A percentile compares a stretch with the other conserved stretches of the same genome.
Conservation (phyloP, 2,797 vertebrate genomes). For the Melopsittacus undulatus region DNA sequence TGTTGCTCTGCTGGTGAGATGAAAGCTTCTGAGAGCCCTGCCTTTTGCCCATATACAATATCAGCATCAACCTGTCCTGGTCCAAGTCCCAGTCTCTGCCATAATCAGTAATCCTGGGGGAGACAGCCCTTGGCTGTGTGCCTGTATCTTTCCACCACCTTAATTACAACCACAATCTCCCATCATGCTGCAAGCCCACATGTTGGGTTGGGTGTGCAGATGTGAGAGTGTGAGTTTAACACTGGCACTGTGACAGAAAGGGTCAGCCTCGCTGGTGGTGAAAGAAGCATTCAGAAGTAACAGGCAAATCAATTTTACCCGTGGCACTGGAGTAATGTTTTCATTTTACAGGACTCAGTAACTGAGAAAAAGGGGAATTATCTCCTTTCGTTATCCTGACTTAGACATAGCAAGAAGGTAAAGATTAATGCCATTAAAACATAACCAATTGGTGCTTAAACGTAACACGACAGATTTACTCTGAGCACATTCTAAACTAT, state of each 20-base stretch:
- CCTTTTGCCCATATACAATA: too few species aligned
- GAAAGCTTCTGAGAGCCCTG: background rate
- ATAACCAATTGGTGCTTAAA: conserved; percentile 21
- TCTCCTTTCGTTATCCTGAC: background rate
- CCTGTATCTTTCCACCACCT: background rate
- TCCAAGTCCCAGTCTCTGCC: background rate
- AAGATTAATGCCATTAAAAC: conserved; percentile 57
- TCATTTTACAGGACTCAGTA: background rate
- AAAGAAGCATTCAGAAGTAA: background rate
- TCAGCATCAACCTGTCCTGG: background rate
- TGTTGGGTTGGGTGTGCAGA: rapidly evolving
- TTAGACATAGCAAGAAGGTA: conserved; percentile 1
- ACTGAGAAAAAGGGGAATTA: background rate
- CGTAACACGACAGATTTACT: conserved; percentile 49
- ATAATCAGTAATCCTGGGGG: background rate
- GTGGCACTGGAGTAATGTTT: rapidly evolving
- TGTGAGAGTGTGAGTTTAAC: rapidly evolving
- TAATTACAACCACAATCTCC: background rate
- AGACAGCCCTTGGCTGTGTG: background rate
- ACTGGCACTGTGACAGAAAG: background rate
- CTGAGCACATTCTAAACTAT: conserved; percentile 8
- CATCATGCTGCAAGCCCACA: rapidly evolving
- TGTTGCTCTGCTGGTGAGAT: background rate
- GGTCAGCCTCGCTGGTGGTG: background rate
- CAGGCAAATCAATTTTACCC: background rate